Evolutionary conservation across 2,797 vertebrate genomes (phyloP), one percentile per base, ranked within the genome.

Genomic region (Tragelaphus eurycerus): DNA sequence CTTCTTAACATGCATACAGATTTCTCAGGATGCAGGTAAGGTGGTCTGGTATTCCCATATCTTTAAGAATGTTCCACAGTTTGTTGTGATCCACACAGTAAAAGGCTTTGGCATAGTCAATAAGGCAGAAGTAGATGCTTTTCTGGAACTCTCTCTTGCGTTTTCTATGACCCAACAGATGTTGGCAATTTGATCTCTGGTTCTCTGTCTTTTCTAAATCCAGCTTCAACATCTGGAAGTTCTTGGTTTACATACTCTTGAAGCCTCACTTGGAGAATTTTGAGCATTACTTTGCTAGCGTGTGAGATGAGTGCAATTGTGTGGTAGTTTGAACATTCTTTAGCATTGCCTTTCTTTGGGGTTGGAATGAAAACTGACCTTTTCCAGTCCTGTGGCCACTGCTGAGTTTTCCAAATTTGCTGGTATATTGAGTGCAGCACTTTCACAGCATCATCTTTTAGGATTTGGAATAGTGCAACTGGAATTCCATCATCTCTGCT

Each of bases 201-300:
- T 21, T 67, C 64, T 67, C 64, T 21, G 9, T 11, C 64, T 67
- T 67, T 67, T 67, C 64, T 67, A 34, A 67, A 67, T 3, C 4
- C 17, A 67, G 17, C 9, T 34, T 21, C 2, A 67, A 34, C n/a
- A 34, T 67, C 64, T 21, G 64, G n/a, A 67, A 67, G 17, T 67
- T 67, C n/a, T 11, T 0, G 2, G 17, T 21, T 67, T 17, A 67
- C 4, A 2, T 11, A 34, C 4, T 67, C 1, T 19, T 34, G 64
- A 34, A 67, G 9, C n/a, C 64, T 34, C 4, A 16, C 64, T 67
- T 67, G n/a, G 64, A 67, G 64, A 67, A 67, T 67, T 67, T 67
- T 67, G n/a, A 67, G 17, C 9, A 67, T 67, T 34, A 10, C n/a
- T 34, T 67, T 67, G 17, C 64, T 67, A 34, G 17, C 4, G 0